Percentiles rank a stretch among this genome's conserved stretches.
phyloP scores from a whole-genome alignment of 2,797 vertebrate species.

The Lates japonicus region DNA sequence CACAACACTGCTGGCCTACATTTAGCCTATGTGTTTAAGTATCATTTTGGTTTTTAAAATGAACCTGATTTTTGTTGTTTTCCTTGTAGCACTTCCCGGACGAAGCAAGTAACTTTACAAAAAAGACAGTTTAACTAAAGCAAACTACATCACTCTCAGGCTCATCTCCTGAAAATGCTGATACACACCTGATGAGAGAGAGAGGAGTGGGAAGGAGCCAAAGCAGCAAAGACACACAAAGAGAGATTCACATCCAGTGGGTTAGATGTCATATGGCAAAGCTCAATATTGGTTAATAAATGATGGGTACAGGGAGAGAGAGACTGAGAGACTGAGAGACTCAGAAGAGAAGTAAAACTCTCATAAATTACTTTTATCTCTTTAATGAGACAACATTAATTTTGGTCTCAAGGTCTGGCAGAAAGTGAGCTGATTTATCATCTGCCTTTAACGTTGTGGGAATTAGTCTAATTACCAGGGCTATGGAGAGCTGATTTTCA shows the following conservation, averaged over 20 bases:
- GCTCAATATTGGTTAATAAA: slow-evolving; percentile 90
- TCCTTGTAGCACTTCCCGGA: neutral
- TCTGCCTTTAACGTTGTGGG: slow-evolving; percentile 79
- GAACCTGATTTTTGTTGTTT: neutral
- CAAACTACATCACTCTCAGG: neutral
- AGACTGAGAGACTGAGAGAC: too few species aligned
- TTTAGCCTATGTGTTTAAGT: too few species aligned
- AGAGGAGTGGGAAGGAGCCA: slow-evolving; percentile 14
- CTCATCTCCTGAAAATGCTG: slow-evolving; percentile 29
- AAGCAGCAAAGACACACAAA: slow-evolving; percentile 47
- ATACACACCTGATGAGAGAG: slow-evolving; percentile 33
- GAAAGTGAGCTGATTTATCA: slow-evolving; percentile 83
- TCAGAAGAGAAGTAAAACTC: slow-evolving; percentile 70
- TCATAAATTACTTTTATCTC: slow-evolving; percentile 91
- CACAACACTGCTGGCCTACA: too few species aligned
- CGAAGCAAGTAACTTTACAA: neutral
- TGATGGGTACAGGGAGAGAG: slow-evolving; percentile 77
- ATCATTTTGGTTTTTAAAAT: neutral
- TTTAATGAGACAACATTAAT: slow-evolving; percentile 93
- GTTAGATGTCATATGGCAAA: slow-evolving; percentile 67
- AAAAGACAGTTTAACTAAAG: neutral
- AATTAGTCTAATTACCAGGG: slow-evolving; percentile 83
- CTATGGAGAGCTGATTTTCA: slow-evolving; percentile 64
- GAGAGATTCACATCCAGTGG: slow-evolving; percentile 62
- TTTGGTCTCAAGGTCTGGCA: slow-evolving; percentile 90